These are phyloP conservation scores for Mus spretus DNA, from an alignment of 2,797 vertebrate genomes.

Conservation along the genomic window DNA sequence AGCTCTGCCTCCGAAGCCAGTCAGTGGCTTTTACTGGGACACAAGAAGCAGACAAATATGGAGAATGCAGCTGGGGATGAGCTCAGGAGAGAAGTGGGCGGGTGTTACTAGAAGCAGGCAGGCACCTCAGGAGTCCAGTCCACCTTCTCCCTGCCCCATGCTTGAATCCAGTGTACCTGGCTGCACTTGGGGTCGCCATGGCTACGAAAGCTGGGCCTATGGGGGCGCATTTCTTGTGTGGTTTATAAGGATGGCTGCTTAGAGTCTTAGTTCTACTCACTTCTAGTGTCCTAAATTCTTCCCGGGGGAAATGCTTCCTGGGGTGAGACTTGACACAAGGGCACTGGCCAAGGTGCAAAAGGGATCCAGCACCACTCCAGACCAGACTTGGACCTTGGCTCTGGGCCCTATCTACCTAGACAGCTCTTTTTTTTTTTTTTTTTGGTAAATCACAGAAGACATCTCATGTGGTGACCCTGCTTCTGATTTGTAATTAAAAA, in stretches of 20 bases:
- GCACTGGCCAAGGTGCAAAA: not conserved
- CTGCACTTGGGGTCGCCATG: not conserved
- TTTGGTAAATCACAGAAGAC: conserved; percentile 52
- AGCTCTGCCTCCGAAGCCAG: not conserved
- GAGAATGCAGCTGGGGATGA: not conserved
- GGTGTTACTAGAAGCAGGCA: not conserved
- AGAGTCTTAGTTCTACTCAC: conserved; percentile 11
- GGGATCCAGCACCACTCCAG: not conserved
- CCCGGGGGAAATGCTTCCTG: not conserved
- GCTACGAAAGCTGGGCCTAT: not conserved
- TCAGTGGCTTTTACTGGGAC: not conserved
- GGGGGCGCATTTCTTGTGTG: not conserved
- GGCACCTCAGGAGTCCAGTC: not conserved
- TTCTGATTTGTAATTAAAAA: conserved; percentile 64
- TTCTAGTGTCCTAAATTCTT: conserved; percentile 38
- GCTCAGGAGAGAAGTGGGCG: not conserved
- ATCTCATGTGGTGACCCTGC: conserved; percentile 28
- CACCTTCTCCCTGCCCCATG: too few species aligned
- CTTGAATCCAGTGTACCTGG: not conserved
- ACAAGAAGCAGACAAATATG: not conserved
- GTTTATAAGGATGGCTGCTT: not conserved
- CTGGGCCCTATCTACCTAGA: not conserved
- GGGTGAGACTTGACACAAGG: not conserved
- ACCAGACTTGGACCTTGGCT: not conserved
- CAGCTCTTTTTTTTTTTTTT: conserved; percentile 19